Percentiles rank a stretch among this genome's conserved stretches.
These are phyloP conservation scores for Anneissia japonica DNA, from an alignment of 35 echinoderm and acorn worm species.

Conservation along the genomic window DNA sequence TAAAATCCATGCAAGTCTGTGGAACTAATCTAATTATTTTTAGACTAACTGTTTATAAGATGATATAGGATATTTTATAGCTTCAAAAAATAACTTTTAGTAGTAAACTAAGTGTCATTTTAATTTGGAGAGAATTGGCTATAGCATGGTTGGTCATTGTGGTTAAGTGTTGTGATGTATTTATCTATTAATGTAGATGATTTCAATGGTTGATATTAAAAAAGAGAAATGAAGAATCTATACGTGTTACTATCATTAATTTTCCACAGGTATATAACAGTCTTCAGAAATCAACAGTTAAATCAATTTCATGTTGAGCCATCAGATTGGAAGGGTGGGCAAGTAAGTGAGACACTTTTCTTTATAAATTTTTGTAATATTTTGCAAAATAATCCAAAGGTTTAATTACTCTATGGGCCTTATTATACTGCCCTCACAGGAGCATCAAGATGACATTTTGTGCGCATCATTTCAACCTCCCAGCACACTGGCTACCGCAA, in stretches of 20 bases:
- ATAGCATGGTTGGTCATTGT: not conserved
- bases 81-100: too few species aligned
- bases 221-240: too few species aligned
- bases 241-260: too few species aligned
- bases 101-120: too few species aligned
- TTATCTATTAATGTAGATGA: not conserved
- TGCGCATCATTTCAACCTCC: constrained; percentile 66
- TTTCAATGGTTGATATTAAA: too few species aligned
- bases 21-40: too few species aligned
- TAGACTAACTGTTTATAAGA: too few species aligned
- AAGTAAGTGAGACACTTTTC: constrained; percentile 28
- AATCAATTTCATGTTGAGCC: constrained; percentile 78
- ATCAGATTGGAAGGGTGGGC: constrained; percentile 92
- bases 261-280: constrained; percentile 66
- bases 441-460: constrained; percentile 86
- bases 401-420: not conserved
- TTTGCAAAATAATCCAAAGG: not conserved
- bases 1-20: too few species aligned
- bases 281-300: constrained; percentile 72
- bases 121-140: too few species aligned
- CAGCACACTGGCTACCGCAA: constrained; percentile 82
- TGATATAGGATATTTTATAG: too few species aligned
- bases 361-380: too few species aligned
- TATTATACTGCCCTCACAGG: constrained; percentile 22
- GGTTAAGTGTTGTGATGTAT: not conserved